Base-by-base conservation (phyloP, 1,140 invertebrate genomes). In the Campodea augens region DNA sequence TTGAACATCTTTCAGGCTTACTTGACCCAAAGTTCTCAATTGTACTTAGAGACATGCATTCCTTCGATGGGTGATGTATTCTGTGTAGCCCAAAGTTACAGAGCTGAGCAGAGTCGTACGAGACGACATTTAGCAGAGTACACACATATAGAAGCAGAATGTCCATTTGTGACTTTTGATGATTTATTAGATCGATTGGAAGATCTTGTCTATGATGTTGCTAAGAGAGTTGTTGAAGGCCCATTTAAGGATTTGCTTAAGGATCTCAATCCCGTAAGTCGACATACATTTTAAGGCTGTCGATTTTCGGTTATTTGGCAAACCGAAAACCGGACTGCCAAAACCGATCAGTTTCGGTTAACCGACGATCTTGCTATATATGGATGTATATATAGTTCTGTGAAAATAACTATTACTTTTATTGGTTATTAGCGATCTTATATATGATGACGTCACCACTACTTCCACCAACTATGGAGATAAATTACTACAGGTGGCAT, bases 41-140 rank as follows among this genome's bases (percentile, higher is more conserved):
- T 99, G n/a, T 99, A 99, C 63, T 69, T 99, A 54, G 95, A 99
- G 70, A 98, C 95, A 0, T 89, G 84, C 56, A 60, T 97, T 49
- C 84, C 95, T 22, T 75, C 90, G 4, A 68, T 99, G 60, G 95
- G 88, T 4, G 92, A 98, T 70, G 91, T 95, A 25, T 99, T 86
- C 61, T 96, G 90, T 61, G 86, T 99, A 51, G 86, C 92, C 1
- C 89, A 97, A 63, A 96, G 90, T 37, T 99, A 98, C 63, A 71
- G 95, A 54, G 95, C 95, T 0, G 96, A 99, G 60, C 87, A 93
- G 60, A 97, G 91, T 22, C 70, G 93, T 48, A 99, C 96, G 0
- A 69, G 96, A 43, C 70, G 96, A 47, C 96, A 99, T 78, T 72
- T 99, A 51, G 84, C 93, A 25, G 90, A 97, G 77, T 98, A 95